Percentiles rank a stretch among this genome's conserved stretches.
Evolutionary conservation across 2,888 invertebrate genomes (phyloP).

Genomic region (Sarcophaga rosellei): DNA sequence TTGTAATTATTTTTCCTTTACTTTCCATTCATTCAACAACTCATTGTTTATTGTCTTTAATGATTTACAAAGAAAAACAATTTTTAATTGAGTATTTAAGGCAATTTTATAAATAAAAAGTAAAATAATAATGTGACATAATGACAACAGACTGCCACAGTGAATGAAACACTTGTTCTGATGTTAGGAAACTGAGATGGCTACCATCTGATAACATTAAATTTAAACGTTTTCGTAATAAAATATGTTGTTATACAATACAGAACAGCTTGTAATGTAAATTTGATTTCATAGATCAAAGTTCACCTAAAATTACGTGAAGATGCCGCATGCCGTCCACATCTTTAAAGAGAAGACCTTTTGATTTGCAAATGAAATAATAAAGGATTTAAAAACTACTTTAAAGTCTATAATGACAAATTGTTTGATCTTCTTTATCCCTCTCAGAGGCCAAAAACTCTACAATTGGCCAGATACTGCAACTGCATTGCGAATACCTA

Average conservation of each 20-base stretch:
- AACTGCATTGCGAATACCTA: no score
- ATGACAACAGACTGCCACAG: background rate
- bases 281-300: no score
- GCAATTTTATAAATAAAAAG: background rate
- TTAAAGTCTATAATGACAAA: no score
- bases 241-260: background rate
- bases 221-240: background rate
- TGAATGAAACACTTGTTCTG: conserved; percentile 19
- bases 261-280: no score
- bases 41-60: conserved; percentile 44
- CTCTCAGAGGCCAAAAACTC: no score
- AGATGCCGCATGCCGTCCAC: no score
- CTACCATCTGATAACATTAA: background rate
- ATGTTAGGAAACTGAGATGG: background rate
- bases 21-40: background rate
- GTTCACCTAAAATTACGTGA: no score
- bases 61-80: conserved; percentile 24
- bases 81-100: conserved; percentile 29
- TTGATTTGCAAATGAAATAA: no score
- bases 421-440: no score
- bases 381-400: no score
- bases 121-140: conserved; percentile 29
- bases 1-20: conserved; percentile 21
- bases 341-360: no score
- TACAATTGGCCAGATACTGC: no score